Evolutionary conservation across 1,140 invertebrate genomes (phyloP), one percentile per base, ranked within the genome.

Genomic region (Drosophila rhopaloa): DNA sequence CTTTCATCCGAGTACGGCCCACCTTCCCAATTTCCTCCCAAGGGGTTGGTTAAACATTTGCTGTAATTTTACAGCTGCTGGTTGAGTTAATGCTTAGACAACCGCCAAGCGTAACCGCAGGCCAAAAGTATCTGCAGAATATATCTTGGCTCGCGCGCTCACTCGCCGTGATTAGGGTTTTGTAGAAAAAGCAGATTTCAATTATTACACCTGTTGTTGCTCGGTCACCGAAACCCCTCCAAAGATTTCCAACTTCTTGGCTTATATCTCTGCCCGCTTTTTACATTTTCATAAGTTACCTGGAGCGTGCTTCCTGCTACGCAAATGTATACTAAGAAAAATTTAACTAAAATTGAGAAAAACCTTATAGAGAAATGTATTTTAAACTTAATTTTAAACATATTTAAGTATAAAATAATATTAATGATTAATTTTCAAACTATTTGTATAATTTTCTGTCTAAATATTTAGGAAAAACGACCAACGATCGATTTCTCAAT

Each of bases 131-230:
- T 76, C 63, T 48, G 24, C 29, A 77, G 67, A 80, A 83, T 57
- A 57, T 51, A 79, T 70, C 68, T 61, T 68, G 65, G 65, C 65
- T 60, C 56, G 50, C 59, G 56, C 62, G 67, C 58, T 72, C 65
- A 57, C 50, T 65, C 71, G 74, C 72, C 80, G 61, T 88, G 83
- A 88, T 88, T 88, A 88, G 83, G 76, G 72, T 74, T 88, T 53
- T 84, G 68, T 68, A 77, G 60, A 76, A 76, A 76, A 76, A 67
- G 24, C 73, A 67, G 70, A 77, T 90, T 89, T 81, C 84, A 89
- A 89, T 89, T 89, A 89, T 89, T 84, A 89, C 84, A 89, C 84
- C 84, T 89, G 84, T 90, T 85, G 78, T 43, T 53, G 65, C 53
- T 43, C 55, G 70, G 61, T 62, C 63, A 68, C 35, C 66, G 68